These are phyloP conservation scores for Trachythela sp. DNA, from an alignment of 64 coral and sea anemone species.

Conservation along the genomic window DNA sequence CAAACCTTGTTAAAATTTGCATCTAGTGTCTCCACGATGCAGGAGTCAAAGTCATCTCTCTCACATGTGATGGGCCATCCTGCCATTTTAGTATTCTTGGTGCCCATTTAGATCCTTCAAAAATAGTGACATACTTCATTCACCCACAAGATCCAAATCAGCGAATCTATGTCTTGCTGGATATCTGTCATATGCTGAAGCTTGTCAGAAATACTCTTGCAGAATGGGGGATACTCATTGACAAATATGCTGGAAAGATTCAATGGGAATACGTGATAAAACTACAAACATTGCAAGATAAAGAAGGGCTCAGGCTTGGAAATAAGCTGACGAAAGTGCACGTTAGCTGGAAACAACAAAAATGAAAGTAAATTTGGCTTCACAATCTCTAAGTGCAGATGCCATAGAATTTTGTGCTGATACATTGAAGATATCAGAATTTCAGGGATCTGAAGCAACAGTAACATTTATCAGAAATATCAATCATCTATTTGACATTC, in stretches of 20 bases:
- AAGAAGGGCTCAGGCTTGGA: background rate
- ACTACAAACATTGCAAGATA: background rate
- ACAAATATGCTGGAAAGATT: background rate
- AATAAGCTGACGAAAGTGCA: background rate
- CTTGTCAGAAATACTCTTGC: background rate
- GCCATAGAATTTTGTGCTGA: background rate
- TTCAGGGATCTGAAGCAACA: background rate
- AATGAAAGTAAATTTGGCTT: background rate
- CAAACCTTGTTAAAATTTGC: too few species aligned
- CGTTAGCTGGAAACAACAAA: background rate
- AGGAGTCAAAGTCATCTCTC: background rate
- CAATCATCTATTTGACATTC: background rate
- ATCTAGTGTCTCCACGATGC: background rate
- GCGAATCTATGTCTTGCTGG: too few species aligned
- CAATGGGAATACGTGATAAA: background rate
- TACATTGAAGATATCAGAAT: background rate
- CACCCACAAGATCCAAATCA: background rate
- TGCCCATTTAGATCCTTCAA: background rate
- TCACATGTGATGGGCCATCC: background rate
- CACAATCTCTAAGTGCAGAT: background rate
- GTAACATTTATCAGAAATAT: background rate
- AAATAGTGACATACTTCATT: background rate
- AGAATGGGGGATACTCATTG: background rate
- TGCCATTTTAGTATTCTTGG: background rate
- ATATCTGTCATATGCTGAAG: background rate